A percentile compares a stretch with the other conserved stretches of the same genome.
phyloP scores from a whole-genome alignment of 2,797 vertebrate species.

The Phalloptychus januarius region DNA sequence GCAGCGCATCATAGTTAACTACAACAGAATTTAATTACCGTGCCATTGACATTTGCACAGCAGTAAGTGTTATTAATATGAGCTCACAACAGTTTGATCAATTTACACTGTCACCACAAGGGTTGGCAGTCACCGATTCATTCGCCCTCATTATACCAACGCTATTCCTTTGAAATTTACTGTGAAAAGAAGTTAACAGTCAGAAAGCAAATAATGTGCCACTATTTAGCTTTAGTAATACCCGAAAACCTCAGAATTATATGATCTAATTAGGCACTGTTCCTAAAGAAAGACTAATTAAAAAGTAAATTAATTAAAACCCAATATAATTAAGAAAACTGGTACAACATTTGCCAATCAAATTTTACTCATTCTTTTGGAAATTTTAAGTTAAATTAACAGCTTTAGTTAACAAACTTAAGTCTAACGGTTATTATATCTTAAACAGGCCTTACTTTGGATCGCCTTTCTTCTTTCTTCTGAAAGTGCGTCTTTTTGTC shows the following conservation, averaged over 20 bases:
- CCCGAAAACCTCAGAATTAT: slow-evolving; percentile 62
- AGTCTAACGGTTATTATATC: slow-evolving; percentile 58
- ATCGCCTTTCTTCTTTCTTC: slow-evolving; percentile 41
- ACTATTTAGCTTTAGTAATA: slow-evolving; percentile 32
- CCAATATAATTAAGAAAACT: slow-evolving; percentile 69
- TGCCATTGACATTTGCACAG: slow-evolving; percentile 57
- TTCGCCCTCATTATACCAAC: slow-evolving; percentile 7
- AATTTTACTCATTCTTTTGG: slow-evolving; percentile 3
- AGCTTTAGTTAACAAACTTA: slow-evolving; percentile 51
- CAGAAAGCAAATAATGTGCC: slow-evolving; percentile 47
- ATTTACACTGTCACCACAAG: slow-evolving; percentile 37
- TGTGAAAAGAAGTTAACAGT: slow-evolving; percentile 53
- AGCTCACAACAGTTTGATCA: slow-evolving; percentile 40
- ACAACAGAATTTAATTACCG: slow-evolving; percentile 47
- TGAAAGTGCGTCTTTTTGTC: slow-evolving; percentile 66
- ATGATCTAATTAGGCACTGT: slow-evolving; percentile 69
- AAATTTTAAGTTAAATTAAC: slow-evolving; percentile 60
- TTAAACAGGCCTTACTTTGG: slow-evolving; percentile 37
- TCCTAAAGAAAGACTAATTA: slow-evolving; percentile 73
- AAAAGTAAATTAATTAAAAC: slow-evolving; percentile 75
- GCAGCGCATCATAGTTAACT: slow-evolving; percentile 23
- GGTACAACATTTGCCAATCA: slow-evolving; percentile 4
- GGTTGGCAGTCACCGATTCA: not conserved
- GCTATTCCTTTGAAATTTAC: slow-evolving; percentile 30
- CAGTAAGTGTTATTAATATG: slow-evolving; percentile 47